Evolutionary conservation across 2,113 vertebrate species (phyloP).

Genomic region (Scomber japonicus): DNA sequence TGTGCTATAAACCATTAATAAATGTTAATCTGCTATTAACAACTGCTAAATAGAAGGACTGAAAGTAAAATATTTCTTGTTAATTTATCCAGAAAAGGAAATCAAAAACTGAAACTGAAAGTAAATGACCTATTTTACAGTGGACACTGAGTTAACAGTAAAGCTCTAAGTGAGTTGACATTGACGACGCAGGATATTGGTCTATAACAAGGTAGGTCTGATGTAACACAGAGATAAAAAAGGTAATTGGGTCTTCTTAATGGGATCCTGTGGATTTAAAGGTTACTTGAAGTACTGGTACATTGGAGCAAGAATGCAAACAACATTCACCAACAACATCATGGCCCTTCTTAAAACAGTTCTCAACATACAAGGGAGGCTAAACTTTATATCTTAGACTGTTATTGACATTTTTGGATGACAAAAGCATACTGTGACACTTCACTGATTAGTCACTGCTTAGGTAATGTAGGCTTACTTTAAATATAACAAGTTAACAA

Average conservation of each 20-base stretch:
- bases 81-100: not conserved
- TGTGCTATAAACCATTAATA: no score
- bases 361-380: not conserved
- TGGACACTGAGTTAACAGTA: not conserved
- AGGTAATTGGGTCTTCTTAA: conserved; percentile 85
- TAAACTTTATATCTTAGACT: not conserved
- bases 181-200: conserved; percentile 49
- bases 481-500: not conserved
- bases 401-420: conserved; percentile 3
- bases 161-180: conserved; percentile 28
- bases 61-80: no score
- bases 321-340: conserved; percentile 2
- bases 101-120: not conserved
- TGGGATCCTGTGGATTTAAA: conserved; percentile 82
- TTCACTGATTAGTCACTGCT: not conserved
- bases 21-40: no score
- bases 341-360: conserved; percentile 1
- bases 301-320: conserved; percentile 10
- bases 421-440: not conserved
- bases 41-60: no score
- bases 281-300: conserved; percentile 75
- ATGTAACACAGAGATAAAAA: conserved; percentile 80
- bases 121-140: conserved; percentile 23
- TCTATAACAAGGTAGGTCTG: conserved; percentile 62
- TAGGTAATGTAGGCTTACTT: no score